Evolutionary conservation across 2,888 invertebrate genomes (phyloP).

Genomic region (Coenonympha arcania): DNA sequence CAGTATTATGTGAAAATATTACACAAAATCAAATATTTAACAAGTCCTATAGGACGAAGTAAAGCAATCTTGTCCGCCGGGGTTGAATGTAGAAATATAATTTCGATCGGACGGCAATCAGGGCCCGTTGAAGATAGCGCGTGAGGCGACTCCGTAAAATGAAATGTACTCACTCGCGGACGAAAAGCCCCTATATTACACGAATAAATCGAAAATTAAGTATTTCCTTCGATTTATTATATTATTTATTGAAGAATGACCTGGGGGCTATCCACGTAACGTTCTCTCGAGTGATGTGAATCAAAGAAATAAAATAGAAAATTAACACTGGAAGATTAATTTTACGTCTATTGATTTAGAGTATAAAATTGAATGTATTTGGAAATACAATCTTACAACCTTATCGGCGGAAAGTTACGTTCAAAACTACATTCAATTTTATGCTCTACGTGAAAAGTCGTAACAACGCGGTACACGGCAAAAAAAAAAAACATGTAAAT

Average conservation of each 20-base stretch:
- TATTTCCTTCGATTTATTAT: neutral
- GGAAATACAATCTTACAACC: too few relatives aligned
- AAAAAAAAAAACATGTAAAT: too few relatives aligned
- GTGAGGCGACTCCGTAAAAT: conserved; percentile 69
- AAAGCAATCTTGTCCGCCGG: conserved; percentile 63
- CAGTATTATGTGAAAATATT: conserved; percentile 29
- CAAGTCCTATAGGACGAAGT: conserved; percentile 34
- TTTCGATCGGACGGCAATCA: conserved; percentile 74
- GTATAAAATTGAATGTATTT: too few relatives aligned
- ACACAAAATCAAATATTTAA: conserved; percentile 36
- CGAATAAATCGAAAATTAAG: conserved; percentile 15
- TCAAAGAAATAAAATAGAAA: too few relatives aligned
- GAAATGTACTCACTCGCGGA: conserved; percentile 53
- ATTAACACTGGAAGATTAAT: too few relatives aligned
- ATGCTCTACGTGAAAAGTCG: too few relatives aligned
- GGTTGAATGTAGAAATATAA: conserved; percentile 73
- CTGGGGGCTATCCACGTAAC: too few relatives aligned
- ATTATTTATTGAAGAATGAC: conserved; percentile 15
- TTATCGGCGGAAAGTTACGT: too few relatives aligned
- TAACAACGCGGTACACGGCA: too few relatives aligned
- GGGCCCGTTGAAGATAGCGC: conserved; percentile 70
- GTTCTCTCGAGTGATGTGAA: too few relatives aligned
- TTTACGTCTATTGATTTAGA: too few relatives aligned
- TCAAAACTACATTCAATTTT: too few relatives aligned
- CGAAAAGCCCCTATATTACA: conserved; percentile 18